Conservation (phyloP, 1,140 invertebrate genomes). For the Radopholus similis region DNA sequence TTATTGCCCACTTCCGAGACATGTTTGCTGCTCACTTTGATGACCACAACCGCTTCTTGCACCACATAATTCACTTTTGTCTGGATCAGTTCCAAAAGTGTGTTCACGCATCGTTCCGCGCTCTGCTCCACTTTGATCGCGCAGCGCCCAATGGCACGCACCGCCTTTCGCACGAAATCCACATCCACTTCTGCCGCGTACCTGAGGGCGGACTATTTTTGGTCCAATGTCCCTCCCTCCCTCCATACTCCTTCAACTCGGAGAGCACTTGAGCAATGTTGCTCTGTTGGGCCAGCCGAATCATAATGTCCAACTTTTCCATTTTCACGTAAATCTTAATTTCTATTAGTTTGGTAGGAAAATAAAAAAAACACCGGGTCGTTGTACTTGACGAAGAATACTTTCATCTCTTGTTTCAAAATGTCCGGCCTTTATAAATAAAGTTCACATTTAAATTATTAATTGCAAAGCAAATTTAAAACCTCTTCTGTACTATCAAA, state of each 20-base stretch:
- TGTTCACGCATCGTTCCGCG: slow-evolving; percentile 95
- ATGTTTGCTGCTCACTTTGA: slow-evolving; percentile 68
- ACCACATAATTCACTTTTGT: slow-evolving; percentile 99
- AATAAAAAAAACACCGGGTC: slow-evolving; percentile 83
- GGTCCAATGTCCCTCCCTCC: background rate
- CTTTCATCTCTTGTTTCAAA: slow-evolving; percentile 99
- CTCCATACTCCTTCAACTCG: slow-evolving; percentile 88
- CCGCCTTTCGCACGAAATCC: slow-evolving; percentile 98
- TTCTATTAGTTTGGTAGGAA: background rate
- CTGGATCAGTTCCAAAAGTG: slow-evolving; percentile 95
- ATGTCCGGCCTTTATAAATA: slow-evolving; percentile 77
- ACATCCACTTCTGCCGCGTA: slow-evolving; percentile 95
- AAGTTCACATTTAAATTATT: slow-evolving; percentile 3
- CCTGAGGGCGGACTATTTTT: slow-evolving; percentile 1
- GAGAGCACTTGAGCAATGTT: slow-evolving; percentile 98
- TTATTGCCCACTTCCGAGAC: slow-evolving; percentile 6
- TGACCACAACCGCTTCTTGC: slow-evolving; percentile 98
- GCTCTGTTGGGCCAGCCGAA: slow-evolving; percentile 89
- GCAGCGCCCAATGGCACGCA: slow-evolving; percentile 94
- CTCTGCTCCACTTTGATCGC: slow-evolving; percentile 99
- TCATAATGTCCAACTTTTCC: slow-evolving; percentile 99
- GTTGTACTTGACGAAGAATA: slow-evolving; percentile 99
- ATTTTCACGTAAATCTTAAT: slow-evolving; percentile 73
- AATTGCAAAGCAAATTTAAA: background rate
- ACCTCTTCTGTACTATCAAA: slow-evolving; percentile 91